These are phyloP conservation scores for Campoplex nolae DNA, from an alignment of 2,888 invertebrate genomes.

Conservation along the genomic window DNA sequence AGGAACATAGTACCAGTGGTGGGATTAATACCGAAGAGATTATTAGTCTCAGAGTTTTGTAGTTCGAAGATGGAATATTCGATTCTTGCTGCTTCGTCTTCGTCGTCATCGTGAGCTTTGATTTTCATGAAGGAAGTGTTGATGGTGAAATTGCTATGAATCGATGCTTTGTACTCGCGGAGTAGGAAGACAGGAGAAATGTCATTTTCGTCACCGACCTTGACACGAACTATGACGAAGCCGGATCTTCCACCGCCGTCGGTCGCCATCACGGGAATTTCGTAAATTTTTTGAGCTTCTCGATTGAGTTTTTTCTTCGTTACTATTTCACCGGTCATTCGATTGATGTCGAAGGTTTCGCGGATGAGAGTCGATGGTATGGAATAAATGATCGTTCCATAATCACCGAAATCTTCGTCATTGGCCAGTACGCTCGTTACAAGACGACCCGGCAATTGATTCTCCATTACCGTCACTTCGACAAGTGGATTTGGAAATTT, in stretches of 20 bases:
- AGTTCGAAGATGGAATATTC: slow-evolving; percentile 92
- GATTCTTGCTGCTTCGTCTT: slow-evolving; percentile 89
- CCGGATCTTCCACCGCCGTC: slow-evolving; percentile 93
- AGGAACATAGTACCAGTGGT: slow-evolving; percentile 91
- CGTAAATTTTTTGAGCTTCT: slow-evolving; percentile 89
- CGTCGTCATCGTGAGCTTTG: slow-evolving; percentile 92
- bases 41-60: slow-evolving; percentile 86
- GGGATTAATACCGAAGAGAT: slow-evolving; percentile 91
- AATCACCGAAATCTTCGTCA: slow-evolving; percentile 93
- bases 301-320: slow-evolving; percentile 91
- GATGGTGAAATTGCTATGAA: slow-evolving; percentile 87
- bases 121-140: slow-evolving; percentile 88
- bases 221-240: slow-evolving; percentile 91
- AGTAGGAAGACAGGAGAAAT: slow-evolving; percentile 91
- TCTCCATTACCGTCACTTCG: slow-evolving; percentile 93
- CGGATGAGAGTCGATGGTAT: slow-evolving; percentile 91
- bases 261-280: slow-evolving; percentile 92
- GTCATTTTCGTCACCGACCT: slow-evolving; percentile 94
- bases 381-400: slow-evolving; percentile 90
- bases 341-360: slow-evolving; percentile 91
- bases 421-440: slow-evolving; percentile 91
- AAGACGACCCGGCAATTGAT: slow-evolving; percentile 90
- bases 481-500: slow-evolving; percentile 91
- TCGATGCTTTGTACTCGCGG: slow-evolving; percentile 91
- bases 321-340: slow-evolving; percentile 89